Percentiles rank a stretch among this genome's conserved stretches.
Evolutionary conservation across 2,797 vertebrate genomes (phyloP).

Genomic region (Gallinago stenura): DNA sequence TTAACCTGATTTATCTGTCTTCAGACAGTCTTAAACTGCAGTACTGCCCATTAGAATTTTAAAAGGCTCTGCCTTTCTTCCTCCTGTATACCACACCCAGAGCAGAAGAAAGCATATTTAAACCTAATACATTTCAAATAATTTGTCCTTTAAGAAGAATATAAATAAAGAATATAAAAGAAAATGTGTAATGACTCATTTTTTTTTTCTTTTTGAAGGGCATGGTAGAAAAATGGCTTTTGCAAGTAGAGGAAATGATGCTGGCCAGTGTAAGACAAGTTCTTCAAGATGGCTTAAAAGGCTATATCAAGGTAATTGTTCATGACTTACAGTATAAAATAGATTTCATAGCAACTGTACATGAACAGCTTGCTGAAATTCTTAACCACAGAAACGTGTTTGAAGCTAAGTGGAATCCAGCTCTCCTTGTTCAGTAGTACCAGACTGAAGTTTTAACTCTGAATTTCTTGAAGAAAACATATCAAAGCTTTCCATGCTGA

Average conservation of each 20-base stretch:
- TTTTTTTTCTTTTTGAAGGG: constrained; percentile 79
- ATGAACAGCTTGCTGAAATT: neutral
- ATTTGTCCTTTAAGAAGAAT: neutral
- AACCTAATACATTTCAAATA: neutral
- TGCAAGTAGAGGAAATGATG: constrained; percentile 91
- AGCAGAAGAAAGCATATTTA: neutral
- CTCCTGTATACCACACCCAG: neutral
- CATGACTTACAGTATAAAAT: neutral
- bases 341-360: neutral
- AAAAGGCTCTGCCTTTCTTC: neutral
- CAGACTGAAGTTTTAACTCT: neutral
- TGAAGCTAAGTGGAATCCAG: neutral
- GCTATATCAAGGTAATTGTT: constrained; percentile 84
- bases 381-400: neutral
- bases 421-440: neutral
- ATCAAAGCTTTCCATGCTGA: neutral
- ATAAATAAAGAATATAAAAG: too few species aligned
- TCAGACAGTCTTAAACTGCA: neutral
- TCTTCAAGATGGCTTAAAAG: constrained; percentile 82
- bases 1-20: neutral
- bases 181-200: neutral
- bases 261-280: constrained; percentile 86
- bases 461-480: neutral
- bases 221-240: constrained; percentile 96
- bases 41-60: neutral